These are phyloP conservation scores for Hippocampus guttulatus DNA, from an alignment of 2,113 vertebrate genomes.

Conservation along the genomic window DNA sequence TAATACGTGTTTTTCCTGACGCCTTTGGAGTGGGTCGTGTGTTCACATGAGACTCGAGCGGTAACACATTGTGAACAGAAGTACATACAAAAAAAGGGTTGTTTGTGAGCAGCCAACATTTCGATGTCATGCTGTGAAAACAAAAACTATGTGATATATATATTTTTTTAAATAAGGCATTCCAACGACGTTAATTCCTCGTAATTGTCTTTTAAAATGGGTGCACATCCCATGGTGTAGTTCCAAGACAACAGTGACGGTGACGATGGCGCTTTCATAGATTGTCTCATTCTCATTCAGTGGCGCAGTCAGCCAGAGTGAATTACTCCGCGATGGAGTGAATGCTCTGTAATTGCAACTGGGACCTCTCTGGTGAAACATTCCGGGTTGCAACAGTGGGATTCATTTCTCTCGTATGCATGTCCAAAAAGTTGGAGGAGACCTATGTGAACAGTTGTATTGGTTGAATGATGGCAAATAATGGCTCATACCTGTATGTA, in stretches of 20 bases:
- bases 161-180: neutral
- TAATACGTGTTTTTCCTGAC: neutral
- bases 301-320: neutral
- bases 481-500: neutral
- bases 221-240: neutral
- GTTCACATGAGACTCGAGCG: neutral
- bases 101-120: neutral
- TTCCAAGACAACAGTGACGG: neutral
- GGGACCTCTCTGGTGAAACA: slow-evolving; percentile 13
- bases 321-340: slow-evolving; percentile 11
- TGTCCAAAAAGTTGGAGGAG: slow-evolving; percentile 7
- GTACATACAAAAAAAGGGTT: neutral
- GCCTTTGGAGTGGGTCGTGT: neutral
- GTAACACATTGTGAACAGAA: neutral
- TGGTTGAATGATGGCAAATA: neutral
- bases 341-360: slow-evolving; percentile 8
- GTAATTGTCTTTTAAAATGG: neutral
- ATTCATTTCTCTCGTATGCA: neutral
- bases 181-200: neutral
- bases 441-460: neutral
- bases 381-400: neutral
- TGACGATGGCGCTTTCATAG: neutral
- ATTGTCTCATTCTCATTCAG: slow-evolving; percentile 7
- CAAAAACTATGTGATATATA: neutral
- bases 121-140: neutral